phyloP scores from a whole-genome alignment of 35 echinoderm and acorn worm species.

The Heliocidaris erythrogramma region DNA sequence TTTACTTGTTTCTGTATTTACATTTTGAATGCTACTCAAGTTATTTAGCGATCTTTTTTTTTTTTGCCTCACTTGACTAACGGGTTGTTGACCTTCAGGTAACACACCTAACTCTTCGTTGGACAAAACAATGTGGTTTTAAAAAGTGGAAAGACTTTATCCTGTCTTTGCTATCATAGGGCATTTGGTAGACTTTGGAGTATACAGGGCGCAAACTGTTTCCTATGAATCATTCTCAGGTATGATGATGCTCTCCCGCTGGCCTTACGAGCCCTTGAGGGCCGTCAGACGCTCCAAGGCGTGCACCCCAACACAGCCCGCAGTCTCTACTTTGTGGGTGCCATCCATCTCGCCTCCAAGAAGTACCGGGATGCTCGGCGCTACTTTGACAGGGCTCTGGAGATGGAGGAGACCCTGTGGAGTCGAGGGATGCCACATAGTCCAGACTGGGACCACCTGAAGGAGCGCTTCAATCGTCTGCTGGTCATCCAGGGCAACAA shows the following conservation, averaged over 20 bases:
- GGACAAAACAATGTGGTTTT: too few relatives aligned
- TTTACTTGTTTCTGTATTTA: too few relatives aligned
- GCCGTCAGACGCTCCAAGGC: conserved; percentile 63
- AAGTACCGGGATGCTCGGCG: conserved; percentile 65
- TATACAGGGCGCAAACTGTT: background rate
- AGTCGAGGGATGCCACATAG: conserved; percentile 83
- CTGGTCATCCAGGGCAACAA: conserved; percentile 63
- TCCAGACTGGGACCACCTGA: conserved; percentile 76
- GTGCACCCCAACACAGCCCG: conserved; percentile 77
- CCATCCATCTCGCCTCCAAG: conserved; percentile 64
- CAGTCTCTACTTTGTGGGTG: conserved; percentile 81
- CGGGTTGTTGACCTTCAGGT: too few relatives aligned
- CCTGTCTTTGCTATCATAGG: too few relatives aligned
- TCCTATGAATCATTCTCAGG: conserved; percentile 29
- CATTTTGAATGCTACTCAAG: too few relatives aligned
- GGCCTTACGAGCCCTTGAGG: conserved; percentile 70
- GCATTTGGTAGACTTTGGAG: too few relatives aligned
- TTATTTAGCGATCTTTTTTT: too few relatives aligned
- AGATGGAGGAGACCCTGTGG: conserved; percentile 91
- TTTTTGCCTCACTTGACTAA: too few relatives aligned
- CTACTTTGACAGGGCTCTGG: conserved; percentile 81
- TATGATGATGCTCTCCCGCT: conserved; percentile 83
- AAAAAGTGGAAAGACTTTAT: too few relatives aligned
- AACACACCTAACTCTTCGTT: too few relatives aligned
- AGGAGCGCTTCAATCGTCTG: conserved; percentile 58